phyloP scores from a whole-genome alignment of 2,797 vertebrate genomes.

The Sebastes reedi region DNA sequence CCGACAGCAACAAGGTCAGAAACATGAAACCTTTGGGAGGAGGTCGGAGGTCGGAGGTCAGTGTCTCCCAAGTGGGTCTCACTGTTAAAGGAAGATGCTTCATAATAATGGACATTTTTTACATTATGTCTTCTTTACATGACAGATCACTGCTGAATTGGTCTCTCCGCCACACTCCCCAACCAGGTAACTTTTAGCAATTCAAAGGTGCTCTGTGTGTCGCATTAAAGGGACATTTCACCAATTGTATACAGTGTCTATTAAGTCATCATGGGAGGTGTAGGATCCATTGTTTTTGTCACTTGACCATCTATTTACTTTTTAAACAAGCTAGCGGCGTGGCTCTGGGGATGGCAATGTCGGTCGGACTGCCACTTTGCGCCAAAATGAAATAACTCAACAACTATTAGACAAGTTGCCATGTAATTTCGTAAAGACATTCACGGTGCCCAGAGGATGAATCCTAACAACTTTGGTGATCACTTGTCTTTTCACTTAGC shows the following conservation, averaged over 20 bases:
- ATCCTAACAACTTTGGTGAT: not conserved
- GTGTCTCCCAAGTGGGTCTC: not conserved
- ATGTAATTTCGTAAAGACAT: not conserved
- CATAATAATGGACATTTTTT: not conserved
- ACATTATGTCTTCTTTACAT: not conserved
- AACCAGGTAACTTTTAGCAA: constrained; percentile 72
- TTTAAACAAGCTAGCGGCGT: not conserved
- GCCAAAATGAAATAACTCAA: not conserved
- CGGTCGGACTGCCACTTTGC: not conserved
- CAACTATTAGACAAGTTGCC: not conserved
- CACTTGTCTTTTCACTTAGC: not conserved
- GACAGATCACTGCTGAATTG: constrained; percentile 77
- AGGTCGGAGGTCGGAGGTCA: constrained; percentile 17
- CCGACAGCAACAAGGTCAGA: constrained; percentile 83
- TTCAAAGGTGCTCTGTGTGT: not conserved
- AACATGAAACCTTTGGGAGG: not conserved
- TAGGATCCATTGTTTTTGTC: not conserved
- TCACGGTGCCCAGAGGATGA: not conserved
- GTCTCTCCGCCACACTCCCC: constrained; percentile 77
- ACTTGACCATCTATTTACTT: not conserved
- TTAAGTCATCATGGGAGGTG: not conserved
- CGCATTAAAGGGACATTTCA: not conserved
- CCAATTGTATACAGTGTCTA: not conserved
- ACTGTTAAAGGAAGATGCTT: not conserved
- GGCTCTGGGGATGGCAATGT: not conserved